Evolutionary conservation across 2,797 vertebrate genomes (phyloP).

Genomic region (Microctenopoma steveboyesi): DNA sequence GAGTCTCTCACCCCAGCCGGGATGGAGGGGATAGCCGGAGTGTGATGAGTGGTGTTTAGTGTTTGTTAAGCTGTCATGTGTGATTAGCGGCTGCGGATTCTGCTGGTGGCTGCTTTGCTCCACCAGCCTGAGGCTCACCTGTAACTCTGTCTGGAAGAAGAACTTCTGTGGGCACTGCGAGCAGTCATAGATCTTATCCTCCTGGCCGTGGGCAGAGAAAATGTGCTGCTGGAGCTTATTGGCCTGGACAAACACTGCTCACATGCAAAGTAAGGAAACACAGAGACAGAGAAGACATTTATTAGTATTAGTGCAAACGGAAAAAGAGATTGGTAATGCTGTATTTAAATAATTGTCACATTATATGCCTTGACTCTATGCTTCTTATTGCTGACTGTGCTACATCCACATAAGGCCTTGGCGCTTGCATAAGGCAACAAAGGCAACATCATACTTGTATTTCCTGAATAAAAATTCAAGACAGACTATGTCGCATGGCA

Average conservation of each 20-base stretch:
- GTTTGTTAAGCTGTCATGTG: slow-evolving; percentile 71
- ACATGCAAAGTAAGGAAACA: slow-evolving; percentile 21
- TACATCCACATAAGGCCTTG: slow-evolving; percentile 39
- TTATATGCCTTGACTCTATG: background rate
- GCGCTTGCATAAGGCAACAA: slow-evolving; percentile 42
- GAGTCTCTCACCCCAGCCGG: slow-evolving; percentile 66
- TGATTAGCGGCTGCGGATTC: slow-evolving; percentile 49
- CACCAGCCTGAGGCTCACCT: slow-evolving; percentile 84
- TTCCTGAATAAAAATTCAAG: slow-evolving; percentile 49
- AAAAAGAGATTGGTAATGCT: background rate
- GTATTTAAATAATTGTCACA: background rate
- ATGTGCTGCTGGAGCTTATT: slow-evolving; percentile 99
- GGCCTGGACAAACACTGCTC: slow-evolving; percentile 94
- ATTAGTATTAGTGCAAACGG: slow-evolving; percentile 1
- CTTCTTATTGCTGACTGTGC: slow-evolving; percentile 8
- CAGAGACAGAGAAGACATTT: slow-evolving; percentile 1
- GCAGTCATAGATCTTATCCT: slow-evolving; percentile 99
- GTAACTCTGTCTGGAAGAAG: slow-evolving; percentile 99
- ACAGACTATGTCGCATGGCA: slow-evolving; percentile 61
- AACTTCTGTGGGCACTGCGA: slow-evolving; percentile 99
- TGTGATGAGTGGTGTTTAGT: slow-evolving; percentile 55
- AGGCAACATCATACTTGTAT: slow-evolving; percentile 42
- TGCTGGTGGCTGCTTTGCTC: slow-evolving; percentile 25
- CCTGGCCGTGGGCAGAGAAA: slow-evolving; percentile 98
- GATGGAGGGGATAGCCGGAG: slow-evolving; percentile 57